Conservation (phyloP, 2,113 vertebrate genomes). For the Mola mola region DNA sequence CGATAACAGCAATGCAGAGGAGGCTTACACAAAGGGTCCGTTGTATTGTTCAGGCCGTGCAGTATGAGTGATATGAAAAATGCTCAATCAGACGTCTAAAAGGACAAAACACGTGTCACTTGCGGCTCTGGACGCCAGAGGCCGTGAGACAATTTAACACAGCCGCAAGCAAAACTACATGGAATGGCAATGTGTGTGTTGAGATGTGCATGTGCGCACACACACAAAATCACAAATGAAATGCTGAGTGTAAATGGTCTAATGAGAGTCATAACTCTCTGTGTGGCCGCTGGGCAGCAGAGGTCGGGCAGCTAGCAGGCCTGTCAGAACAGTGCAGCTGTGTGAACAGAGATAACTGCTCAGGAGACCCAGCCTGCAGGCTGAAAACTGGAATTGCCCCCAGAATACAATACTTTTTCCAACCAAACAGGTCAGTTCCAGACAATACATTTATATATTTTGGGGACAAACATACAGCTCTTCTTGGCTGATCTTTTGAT, state of each 20-base stretch:
- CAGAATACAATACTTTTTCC: constrained; percentile 36
- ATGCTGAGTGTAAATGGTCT: constrained; percentile 63
- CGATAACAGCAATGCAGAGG: too few species aligned
- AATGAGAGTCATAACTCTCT: constrained; percentile 66
- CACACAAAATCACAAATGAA: constrained; percentile 54
- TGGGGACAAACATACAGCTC: not conserved
- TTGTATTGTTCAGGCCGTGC: too few species aligned
- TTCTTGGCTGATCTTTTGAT: not conserved
- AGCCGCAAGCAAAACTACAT: constrained; percentile 51
- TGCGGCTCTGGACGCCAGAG: constrained; percentile 48
- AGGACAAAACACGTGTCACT: constrained; percentile 30
- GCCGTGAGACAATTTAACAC: constrained; percentile 63
- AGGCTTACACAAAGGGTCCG: not conserved
- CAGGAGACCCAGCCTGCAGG: constrained; percentile 28
- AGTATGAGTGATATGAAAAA: too few species aligned
- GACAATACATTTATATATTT: constrained; percentile 16
- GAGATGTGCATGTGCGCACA: constrained; percentile 11
- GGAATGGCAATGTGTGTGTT: constrained; percentile 30
- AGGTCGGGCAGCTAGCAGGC: constrained; percentile 37
- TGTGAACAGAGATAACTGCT: constrained; percentile 53
- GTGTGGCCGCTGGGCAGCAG: constrained; percentile 47
- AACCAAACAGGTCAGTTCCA: constrained; percentile 24
- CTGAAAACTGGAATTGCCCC: constrained; percentile 39
- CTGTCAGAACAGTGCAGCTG: constrained; percentile 54
- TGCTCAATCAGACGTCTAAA: not conserved